Base-by-base conservation (phyloP, 2,797 vertebrate species). In the Ambastaia sidthimunki region DNA sequence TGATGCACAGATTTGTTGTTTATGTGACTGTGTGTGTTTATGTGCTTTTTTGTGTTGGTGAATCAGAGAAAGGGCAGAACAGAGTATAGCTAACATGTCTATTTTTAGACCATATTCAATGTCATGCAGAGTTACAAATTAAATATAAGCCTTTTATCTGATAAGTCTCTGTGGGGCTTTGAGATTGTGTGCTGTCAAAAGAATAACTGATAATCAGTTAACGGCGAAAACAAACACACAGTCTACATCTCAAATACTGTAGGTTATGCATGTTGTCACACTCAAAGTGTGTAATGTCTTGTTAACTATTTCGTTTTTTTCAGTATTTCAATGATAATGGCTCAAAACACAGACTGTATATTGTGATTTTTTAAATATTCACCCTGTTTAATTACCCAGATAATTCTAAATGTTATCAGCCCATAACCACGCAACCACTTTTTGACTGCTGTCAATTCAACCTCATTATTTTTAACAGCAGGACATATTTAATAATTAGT, bases 101-200 rank as follows among this genome's bases (percentile, higher is more conserved):
- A 72, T 74, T 59, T 74, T 60, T 71, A 67, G 41, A 76, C 11
- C 50, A 44, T 48, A 44, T 71, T 78, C 74, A 68, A 77, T 54
- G 31, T 83, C 60, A 71, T 0, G 9, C 31, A 54, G 71, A 76
- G 31, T 57, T 78, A 83, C 48, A 76, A 84, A 76, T 78, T 70
- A 81, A 67, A 76, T 71, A 73, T 70, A 34, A 54, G 70, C 48
- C 16, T 77, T 85, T 76, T 62, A 80, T 82, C 37, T 72, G 59
- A 62, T 71, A 44, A 60, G 48, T 62, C 74, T 76, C 62, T 23
- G 71, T 77, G 48, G 13, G 59, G 28, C 52, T 79, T 72, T 62
- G 48, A 34, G 57, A 67, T 76, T 34, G 72, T 37, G 21, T 54
- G 16, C 68, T 66, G 47, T 78, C 50, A 83, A 52, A 70, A 69